These are phyloP conservation scores for Zoanthus solanderi DNA, from an alignment of 92 coral and sea anemone species.

Conservation along the genomic window DNA sequence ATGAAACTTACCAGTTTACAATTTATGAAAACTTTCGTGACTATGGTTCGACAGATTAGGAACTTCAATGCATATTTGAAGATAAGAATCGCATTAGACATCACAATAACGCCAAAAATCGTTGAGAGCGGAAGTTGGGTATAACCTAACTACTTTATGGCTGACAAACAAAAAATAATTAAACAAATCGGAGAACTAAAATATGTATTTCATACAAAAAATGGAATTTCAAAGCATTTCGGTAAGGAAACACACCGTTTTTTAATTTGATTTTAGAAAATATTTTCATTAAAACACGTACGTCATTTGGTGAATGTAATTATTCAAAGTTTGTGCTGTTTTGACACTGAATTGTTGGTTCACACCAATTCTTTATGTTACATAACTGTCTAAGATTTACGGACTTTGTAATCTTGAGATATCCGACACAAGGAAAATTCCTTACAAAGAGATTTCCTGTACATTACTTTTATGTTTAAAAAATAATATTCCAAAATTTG, in stretches of 20 bases:
- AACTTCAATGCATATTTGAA: neutral
- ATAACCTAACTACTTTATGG: slow-evolving; percentile 20
- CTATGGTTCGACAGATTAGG: neutral
- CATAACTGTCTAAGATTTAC: too few relatives aligned
- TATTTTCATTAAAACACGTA: neutral
- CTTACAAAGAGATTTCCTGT: too few relatives aligned
- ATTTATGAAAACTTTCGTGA: slow-evolving; percentile 27
- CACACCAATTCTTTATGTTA: too few relatives aligned
- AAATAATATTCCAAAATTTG: too few relatives aligned
- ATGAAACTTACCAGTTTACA: neutral
- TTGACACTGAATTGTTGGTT: neutral
- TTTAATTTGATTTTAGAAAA: neutral
- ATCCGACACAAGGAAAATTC: too few relatives aligned
- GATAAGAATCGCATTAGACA: slow-evolving; percentile 69
- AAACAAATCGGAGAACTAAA: neutral
- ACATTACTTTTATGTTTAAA: too few relatives aligned
- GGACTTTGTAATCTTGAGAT: too few relatives aligned
- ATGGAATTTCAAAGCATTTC: neutral
- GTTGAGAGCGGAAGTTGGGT: slow-evolving; percentile 23
- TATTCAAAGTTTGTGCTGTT: neutral
- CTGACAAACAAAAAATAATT: slow-evolving; percentile 3
- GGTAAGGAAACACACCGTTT: neutral
- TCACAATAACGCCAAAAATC: slow-evolving; percentile 67
- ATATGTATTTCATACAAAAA: neutral
- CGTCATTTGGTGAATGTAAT: neutral